Conservation (phyloP, 2,888 invertebrate species). For the Actias luna region DNA sequence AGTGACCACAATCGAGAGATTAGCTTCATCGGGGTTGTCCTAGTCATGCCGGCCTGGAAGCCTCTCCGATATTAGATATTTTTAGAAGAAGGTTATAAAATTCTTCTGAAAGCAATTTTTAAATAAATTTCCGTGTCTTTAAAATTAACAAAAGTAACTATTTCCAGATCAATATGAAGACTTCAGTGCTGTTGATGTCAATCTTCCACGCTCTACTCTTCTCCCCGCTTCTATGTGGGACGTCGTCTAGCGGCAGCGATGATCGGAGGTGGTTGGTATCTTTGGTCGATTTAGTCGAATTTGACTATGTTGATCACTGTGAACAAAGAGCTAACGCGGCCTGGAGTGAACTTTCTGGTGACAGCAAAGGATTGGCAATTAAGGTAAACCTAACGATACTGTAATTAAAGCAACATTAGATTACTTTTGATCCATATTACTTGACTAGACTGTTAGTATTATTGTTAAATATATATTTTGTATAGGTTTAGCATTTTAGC, state of each 20-base stretch:
- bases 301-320: constrained; percentile 75
- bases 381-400: constrained; percentile 44
- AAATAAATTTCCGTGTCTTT: neutral
- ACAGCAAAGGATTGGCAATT: constrained; percentile 51
- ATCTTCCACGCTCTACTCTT: constrained; percentile 58
- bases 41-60: no score
- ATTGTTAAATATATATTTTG: no score
- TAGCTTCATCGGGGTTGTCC: no score
- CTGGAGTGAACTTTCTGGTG: constrained; percentile 67
- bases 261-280: constrained; percentile 63
- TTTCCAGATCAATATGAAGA: constrained; percentile 60
- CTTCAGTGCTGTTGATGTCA: constrained; percentile 46
- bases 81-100: no score
- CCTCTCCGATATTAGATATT: no score
- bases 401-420: neutral
- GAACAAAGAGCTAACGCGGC: constrained; percentile 60
- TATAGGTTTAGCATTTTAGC: no score
- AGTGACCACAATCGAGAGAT: no score
- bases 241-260: constrained; percentile 55
- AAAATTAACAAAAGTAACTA: neutral
- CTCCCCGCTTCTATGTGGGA: constrained; percentile 51
- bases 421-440: neutral
- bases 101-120: neutral
- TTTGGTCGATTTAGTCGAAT: constrained; percentile 67
- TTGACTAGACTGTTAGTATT: no score